phyloP scores from a whole-genome alignment of 2,888 invertebrate species.

The Drosophila macrospina region DNA sequence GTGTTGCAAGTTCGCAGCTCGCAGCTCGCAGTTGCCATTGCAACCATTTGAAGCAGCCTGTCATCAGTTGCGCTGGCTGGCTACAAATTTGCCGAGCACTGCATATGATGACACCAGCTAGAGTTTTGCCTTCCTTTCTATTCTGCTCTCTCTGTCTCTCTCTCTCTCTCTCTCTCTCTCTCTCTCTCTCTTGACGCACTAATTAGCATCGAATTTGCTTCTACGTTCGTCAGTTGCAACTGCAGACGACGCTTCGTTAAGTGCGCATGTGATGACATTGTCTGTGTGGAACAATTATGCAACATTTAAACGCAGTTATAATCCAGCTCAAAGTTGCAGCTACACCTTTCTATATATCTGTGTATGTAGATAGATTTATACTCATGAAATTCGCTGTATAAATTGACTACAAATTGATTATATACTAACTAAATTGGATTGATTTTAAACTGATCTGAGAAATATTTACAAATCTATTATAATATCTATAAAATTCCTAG shows the following conservation, averaged over 20 bases:
- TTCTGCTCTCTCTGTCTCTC: not conserved
- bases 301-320: constrained; percentile 54
- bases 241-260: constrained; percentile 61
- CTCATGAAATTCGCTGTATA: no score
- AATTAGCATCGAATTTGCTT: constrained; percentile 64
- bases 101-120: constrained; percentile 40
- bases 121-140: constrained; percentile 3
- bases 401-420: no score
- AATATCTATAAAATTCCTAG: no score
- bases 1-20: constrained; percentile 27
- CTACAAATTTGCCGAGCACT: constrained; percentile 53
- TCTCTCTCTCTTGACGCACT: constrained; percentile 42
- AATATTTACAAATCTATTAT: no score
- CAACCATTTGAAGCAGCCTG: constrained; percentile 39
- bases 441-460: no score
- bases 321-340: not conserved
- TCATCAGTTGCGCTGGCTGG: constrained; percentile 55
- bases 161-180: constrained; percentile 2
- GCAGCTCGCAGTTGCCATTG: constrained; percentile 8
- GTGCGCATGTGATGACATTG: constrained; percentile 59
- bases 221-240: constrained; percentile 11
- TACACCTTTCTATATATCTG: no score
- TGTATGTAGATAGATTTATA: no score
- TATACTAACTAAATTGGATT: no score
- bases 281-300: constrained; percentile 65